phyloP scores from a whole-genome alignment of 2,888 invertebrate genomes.

The Congeria kusceri region DNA sequence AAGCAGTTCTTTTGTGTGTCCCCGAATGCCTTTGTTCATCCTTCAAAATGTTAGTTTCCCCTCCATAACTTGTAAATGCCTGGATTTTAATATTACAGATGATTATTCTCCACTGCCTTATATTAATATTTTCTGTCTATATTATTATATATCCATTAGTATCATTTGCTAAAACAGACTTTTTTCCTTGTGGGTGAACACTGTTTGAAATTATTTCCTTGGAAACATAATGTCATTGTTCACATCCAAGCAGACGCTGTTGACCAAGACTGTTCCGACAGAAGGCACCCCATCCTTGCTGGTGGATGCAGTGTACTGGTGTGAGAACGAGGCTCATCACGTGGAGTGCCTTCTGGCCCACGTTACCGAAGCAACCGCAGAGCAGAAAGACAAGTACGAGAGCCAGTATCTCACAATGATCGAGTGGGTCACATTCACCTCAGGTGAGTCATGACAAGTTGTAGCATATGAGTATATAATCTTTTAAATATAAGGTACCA shows the following conservation, averaged over 20 bases:
- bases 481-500: no score
- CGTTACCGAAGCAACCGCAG: constrained; percentile 87
- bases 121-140: no score
- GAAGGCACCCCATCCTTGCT: constrained; percentile 67
- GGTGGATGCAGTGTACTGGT: constrained; percentile 66
- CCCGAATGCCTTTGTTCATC: no score
- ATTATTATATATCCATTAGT: no score
- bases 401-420: constrained; percentile 87
- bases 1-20: no score
- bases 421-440: constrained; percentile 88
- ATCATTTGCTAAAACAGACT: no score
- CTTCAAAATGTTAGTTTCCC: no score
- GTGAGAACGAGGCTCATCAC: constrained; percentile 60
- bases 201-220: background rate
- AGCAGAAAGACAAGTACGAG: constrained; percentile 73
- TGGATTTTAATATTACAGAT: no score
- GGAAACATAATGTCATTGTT: background rate
- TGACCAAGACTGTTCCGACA: constrained; percentile 66
- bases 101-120: no score
- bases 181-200: background rate
- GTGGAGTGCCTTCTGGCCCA: constrained; percentile 89
- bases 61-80: no score
- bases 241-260: constrained; percentile 59
- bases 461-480: no score
- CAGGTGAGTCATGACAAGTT: constrained; percentile 79